Evolutionary conservation across 1,140 invertebrate species (phyloP).

Genomic region (Anoplophora glabripennis): DNA sequence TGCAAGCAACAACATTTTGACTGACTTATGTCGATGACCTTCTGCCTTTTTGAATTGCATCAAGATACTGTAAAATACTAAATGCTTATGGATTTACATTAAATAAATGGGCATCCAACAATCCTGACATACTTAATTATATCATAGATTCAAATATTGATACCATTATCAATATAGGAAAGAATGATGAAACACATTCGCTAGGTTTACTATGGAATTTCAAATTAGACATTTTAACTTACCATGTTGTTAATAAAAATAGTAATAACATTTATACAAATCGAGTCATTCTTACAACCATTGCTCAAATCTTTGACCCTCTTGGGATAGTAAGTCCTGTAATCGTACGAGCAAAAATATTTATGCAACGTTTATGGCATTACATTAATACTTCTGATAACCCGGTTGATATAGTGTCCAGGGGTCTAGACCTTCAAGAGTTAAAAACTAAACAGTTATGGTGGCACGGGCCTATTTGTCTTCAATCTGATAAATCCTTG

Average conservation of each 20-base stretch:
- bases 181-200: too few species aligned
- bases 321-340: neutral
- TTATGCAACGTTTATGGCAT: neutral
- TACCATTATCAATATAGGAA: too few species aligned
- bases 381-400: conserved; percentile 35
- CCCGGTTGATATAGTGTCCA: conserved; percentile 49
- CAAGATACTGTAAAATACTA: neutral
- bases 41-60: conserved; percentile 20
- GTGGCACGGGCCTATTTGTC: conserved; percentile 42
- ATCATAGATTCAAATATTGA: too few species aligned
- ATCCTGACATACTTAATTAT: neutral
- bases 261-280: too few species aligned
- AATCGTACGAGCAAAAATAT: too few species aligned
- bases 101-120: neutral
- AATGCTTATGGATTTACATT: neutral
- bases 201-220: too few species aligned
- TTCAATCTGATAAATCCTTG: neutral
- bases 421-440: conserved; percentile 39
- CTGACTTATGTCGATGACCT: conserved; percentile 50
- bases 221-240: too few species aligned
- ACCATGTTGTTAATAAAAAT: too few species aligned
- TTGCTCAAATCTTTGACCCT: neutral
- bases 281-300: neutral
- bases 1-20: conserved; percentile 32
- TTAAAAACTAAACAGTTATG: conserved; percentile 41